Base-by-base conservation (phyloP, 2,888 invertebrate genomes). In the Dynastes hyllus region DNA sequence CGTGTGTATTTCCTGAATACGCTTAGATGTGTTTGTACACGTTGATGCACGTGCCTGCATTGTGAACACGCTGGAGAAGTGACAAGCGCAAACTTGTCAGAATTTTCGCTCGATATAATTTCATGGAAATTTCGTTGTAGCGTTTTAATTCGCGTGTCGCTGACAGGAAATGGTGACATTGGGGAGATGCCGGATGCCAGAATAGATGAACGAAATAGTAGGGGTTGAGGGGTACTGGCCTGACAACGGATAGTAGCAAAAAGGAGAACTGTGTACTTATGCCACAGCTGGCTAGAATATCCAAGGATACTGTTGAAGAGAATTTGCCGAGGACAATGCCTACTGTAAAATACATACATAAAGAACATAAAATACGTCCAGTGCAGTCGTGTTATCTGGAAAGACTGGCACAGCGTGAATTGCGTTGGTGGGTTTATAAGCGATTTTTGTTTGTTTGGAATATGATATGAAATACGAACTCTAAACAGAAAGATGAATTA, bases 71-170 rank as follows among this genome's bases (percentile, higher is more conserved):
- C 73, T 50, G n/a, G 22, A 22, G 40, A 61, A 50, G 61, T 61
- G 73, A 75, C 73, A 75, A 75, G 29, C 27, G 61, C 73, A 75
- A 75, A 75, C 73, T 75, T 75, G 73, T 71, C 67, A 73, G 51
- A 85, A 83, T 86, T 87, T 86, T 87, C 86, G 84, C 85, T 85
- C 86, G 85, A 86, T 87, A 87, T 86, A 86, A 86, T 87, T 86
- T 86, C 86, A 86, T 85, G 86, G 86, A 85, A 84, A 85, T 86
- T 86, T 86, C 84, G 84, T 84, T 84, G 84, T 83, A 84, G 84
- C 86, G 85, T 85, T 87, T 85, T 86, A 86, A 87, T 87, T 84
- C 84, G 85, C 83, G 83, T 86, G 86, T 83, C 83, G 81, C 82
- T 86, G 86, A 86, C 86, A 86, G 86, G 86, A 86, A 85, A 84